Conservation (phyloP, 2,113 vertebrate species). For the Xenus cinereus region DNA sequence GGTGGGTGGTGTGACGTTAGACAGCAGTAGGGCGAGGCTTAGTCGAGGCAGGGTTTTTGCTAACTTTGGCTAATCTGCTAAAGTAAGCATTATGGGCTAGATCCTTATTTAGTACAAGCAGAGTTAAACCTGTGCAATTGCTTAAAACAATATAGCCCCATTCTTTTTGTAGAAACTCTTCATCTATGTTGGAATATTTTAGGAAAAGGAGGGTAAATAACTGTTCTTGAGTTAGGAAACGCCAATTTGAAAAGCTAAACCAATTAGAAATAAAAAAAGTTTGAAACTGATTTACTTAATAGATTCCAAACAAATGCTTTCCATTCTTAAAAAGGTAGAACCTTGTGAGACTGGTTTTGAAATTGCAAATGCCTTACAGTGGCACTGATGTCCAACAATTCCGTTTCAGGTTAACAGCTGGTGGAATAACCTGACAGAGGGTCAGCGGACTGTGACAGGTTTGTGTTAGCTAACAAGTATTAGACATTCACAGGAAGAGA, state of each 20-base stretch:
- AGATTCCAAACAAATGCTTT: background rate
- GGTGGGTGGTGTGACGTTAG: slow-evolving; percentile 56
- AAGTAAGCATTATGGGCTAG: slow-evolving; percentile 5
- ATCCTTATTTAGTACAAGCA: background rate
- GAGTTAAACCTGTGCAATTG: background rate
- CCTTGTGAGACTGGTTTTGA: background rate
- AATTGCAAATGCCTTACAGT: background rate
- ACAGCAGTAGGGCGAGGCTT: slow-evolving; percentile 7
- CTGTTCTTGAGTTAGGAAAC: background rate
- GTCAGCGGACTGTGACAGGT: slow-evolving; percentile 93
- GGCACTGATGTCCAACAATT: background rate
- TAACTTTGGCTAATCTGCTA: slow-evolving; percentile 35
- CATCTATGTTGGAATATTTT: background rate
- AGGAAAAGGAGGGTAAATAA: background rate
- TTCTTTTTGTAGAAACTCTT: background rate
- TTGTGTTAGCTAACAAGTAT: slow-evolving; percentile 83
- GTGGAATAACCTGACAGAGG: slow-evolving; percentile 94
- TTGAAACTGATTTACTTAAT: background rate
- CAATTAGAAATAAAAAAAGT: background rate
- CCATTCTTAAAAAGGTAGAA: background rate
- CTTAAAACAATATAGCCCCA: background rate
- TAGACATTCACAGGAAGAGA: slow-evolving; percentile 81
- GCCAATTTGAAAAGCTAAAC: background rate
- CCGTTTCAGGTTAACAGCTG: slow-evolving; percentile 90
- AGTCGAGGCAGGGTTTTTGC: background rate